These are phyloP conservation scores for Argyrosomus japonicus DNA, from an alignment of 2,113 vertebrate genomes.

Conservation along the genomic window DNA sequence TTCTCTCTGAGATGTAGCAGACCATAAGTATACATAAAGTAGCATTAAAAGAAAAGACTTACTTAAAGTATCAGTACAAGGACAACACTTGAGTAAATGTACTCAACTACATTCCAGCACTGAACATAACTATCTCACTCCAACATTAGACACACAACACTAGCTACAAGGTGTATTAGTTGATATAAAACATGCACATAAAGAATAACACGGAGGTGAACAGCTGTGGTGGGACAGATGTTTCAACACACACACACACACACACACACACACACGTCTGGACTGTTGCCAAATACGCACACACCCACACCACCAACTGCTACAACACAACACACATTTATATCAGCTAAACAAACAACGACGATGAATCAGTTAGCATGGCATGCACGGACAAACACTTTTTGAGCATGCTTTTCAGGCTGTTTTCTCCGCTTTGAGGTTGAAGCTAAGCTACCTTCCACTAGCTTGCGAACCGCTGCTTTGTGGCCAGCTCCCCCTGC, in stretches of 20 bases:
- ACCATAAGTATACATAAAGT: no score
- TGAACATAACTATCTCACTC: background rate
- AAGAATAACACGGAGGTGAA: background rate
- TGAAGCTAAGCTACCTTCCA: conserved; percentile 62
- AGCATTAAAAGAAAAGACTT: background rate
- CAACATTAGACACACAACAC: background rate
- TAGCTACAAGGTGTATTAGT: background rate
- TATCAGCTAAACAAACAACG: background rate
- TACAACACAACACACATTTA: background rate
- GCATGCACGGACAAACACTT: background rate
- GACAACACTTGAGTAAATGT: background rate
- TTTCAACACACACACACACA: background rate
- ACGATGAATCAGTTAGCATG: fast-evolving
- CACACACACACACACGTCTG: background rate
- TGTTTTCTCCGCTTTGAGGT: background rate
- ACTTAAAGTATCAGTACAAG: background rate
- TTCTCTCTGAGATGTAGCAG: background rate
- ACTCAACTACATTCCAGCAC: background rate
- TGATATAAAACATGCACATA: background rate
- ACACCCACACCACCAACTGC: background rate
- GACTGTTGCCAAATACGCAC: background rate
- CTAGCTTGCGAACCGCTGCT: conserved; percentile 75
- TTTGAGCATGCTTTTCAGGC: background rate
- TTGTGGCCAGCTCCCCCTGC: conserved; percentile 79
- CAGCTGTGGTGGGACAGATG: background rate